Base-by-base conservation (phyloP, 2,888 invertebrate species). In the Kuschelorhynchus macadamiae region DNA sequence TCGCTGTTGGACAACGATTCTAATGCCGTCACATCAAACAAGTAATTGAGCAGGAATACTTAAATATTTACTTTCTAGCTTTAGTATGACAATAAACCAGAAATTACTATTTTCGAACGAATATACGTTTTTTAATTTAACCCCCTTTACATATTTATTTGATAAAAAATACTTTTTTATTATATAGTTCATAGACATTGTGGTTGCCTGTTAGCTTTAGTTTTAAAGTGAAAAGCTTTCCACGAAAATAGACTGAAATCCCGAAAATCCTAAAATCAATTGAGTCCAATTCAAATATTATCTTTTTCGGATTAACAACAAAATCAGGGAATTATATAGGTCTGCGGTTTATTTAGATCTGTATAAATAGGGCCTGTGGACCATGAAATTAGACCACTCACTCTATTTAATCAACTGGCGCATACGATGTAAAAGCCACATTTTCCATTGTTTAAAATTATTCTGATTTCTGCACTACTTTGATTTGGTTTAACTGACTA, bases 341-440 rank as follows among this genome's bases (percentile, higher is more conserved):
- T 50, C 39, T 30, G 60, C 41, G 62, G 62, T 62, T 62, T 67
- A 47, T 56, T 49, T 62, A 18, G 62, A 62, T 44, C 47, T 30
- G 57, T 57, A 62, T 56, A 67, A 67, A 67, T 50, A 62, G 67
- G 46, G 21, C 50, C 41, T 20, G 44, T 50, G 50, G 47, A 67
- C 57, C 67, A 67, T 67, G 67, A 67, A 67, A 67, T 67, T 67
- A 50, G 56, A 61, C 50, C 62, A 52, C 57, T 46, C 62, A 52
- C 57, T 46, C 62, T 49, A 67, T 62, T 62, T 67, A 67, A 67
- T 67, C 67, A 67, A 62, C 67, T 67, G 52, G 52, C 39, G 62
- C 67, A 62, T 56, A 61, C 42, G 61, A 61, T 50, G 32, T 36
- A 12, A 36, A 36, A 36, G 36, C 36, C 36, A 36, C 36, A 36